phyloP scores from a whole-genome alignment of 2,888 invertebrate genomes.

The Eurytoma adleriae region DNA sequence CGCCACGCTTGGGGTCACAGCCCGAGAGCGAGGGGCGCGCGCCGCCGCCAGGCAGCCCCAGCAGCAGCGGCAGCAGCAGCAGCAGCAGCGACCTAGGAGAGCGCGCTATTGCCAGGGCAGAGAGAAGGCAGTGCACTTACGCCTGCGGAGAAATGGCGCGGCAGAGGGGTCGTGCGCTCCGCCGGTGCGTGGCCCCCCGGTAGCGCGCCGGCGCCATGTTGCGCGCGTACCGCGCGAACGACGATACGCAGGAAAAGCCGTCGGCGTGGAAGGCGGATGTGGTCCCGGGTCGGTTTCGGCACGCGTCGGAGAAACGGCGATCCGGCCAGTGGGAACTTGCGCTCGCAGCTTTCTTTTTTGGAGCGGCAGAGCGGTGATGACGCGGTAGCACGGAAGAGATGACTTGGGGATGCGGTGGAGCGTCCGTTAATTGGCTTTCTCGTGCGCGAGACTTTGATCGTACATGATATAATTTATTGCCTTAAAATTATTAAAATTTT shows the following conservation, averaged over 20 bases:
- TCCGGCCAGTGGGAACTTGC: too few relatives aligned
- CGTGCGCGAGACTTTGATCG: too few relatives aligned
- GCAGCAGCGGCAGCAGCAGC: neutral
- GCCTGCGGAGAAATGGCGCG: neutral
- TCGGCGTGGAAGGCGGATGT: neutral
- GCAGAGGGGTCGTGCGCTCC: neutral
- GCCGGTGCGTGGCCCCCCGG: neutral
- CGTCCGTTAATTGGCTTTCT: too few relatives aligned
- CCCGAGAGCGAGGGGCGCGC: constrained; percentile 20
- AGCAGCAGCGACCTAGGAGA: neutral
- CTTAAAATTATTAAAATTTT: too few relatives aligned
- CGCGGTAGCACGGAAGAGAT: too few relatives aligned
- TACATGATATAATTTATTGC: too few relatives aligned
- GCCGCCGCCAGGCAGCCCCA: neutral
- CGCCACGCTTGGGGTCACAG: constrained; percentile 32
- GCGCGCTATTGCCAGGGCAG: neutral
- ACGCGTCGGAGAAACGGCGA: neutral
- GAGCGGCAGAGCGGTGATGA: too few relatives aligned
- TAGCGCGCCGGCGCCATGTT: constrained; percentile 16
- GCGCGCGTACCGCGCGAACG: neutral
- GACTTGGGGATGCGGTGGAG: too few relatives aligned
- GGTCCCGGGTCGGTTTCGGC: too few relatives aligned
- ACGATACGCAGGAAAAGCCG: neutral
- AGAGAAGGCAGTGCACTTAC: neutral
- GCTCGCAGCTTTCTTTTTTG: too few relatives aligned